Conservation (phyloP, 1,140 invertebrate genomes). For the Macrobrachium nipponense region DNA sequence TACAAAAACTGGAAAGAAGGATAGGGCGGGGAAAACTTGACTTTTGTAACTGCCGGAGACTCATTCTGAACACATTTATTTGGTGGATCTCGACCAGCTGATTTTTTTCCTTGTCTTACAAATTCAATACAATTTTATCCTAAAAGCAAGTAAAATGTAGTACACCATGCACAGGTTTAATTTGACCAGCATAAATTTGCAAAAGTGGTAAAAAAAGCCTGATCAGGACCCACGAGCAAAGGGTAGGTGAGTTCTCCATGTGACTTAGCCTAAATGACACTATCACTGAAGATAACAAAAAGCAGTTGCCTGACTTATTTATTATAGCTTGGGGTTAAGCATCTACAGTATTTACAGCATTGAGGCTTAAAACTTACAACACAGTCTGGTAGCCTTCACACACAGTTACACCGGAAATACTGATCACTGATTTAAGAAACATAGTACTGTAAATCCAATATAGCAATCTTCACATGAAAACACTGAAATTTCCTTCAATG, state of each 20-base stretch:
- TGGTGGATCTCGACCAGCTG: slow-evolving; percentile 52
- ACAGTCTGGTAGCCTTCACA: slow-evolving; percentile 35
- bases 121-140: slow-evolving; percentile 44
- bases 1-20: slow-evolving; percentile 27
- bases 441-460: slow-evolving; percentile 47
- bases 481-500: slow-evolving; percentile 43
- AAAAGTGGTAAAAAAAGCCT: slow-evolving; percentile 35
- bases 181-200: slow-evolving; percentile 40
- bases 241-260: slow-evolving; percentile 47
- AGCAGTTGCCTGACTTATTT: slow-evolving; percentile 38
- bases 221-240: slow-evolving; percentile 47
- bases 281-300: slow-evolving; percentile 40
- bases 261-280: slow-evolving; percentile 40
- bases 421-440: slow-evolving; percentile 22
- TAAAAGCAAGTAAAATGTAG: slow-evolving; percentile 47
- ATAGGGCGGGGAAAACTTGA: neutral
- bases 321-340: slow-evolving; percentile 23
- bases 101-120: slow-evolving; percentile 46
- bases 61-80: slow-evolving; percentile 48
- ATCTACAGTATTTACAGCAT: slow-evolving; percentile 56
- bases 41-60: slow-evolving; percentile 49
- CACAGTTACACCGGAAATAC: slow-evolving; percentile 51
- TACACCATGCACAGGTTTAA: slow-evolving; percentile 33
- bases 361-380: slow-evolving; percentile 27
- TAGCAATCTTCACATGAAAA: slow-evolving; percentile 51